These are phyloP conservation scores for Machimus rusticus DNA, from an alignment of 2,888 invertebrate species.

Conservation along the genomic window DNA sequence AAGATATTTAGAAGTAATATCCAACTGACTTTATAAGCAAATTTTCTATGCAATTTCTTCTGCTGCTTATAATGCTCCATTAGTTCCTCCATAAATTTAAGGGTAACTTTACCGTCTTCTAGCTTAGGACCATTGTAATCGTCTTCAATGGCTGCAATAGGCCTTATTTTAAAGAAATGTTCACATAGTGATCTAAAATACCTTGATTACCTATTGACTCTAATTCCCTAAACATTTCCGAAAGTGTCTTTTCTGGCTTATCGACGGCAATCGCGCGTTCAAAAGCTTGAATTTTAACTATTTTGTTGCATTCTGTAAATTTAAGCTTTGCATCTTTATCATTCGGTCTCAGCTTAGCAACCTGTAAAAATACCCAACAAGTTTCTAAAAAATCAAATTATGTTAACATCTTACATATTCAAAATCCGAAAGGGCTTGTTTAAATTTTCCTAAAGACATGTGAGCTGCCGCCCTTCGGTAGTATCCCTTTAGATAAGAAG, in stretches of 20 bases:
- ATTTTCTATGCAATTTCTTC: constrained; percentile 94
- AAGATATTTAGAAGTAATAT: not conserved
- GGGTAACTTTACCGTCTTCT: constrained; percentile 86
- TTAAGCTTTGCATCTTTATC: constrained; percentile 95
- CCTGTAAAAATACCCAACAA: constrained; percentile 64
- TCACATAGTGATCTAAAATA: not conserved
- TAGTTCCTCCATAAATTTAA: constrained; percentile 87
- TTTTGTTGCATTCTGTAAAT: constrained; percentile 93
- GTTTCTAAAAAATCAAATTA: not conserved
- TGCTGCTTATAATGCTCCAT: constrained; percentile 90
- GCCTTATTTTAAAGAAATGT: constrained; percentile 45
- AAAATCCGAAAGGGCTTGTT: constrained; percentile 94
- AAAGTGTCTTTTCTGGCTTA: constrained; percentile 83
- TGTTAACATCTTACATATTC: constrained; percentile 77
- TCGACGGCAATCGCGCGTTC: constrained; percentile 97
- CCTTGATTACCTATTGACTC: constrained; percentile 80
- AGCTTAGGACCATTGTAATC: constrained; percentile 92
- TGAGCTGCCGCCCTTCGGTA: constrained; percentile 95
- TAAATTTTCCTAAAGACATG: constrained; percentile 98
- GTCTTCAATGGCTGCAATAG: constrained; percentile 84
- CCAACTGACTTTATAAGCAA: constrained; percentile 85
- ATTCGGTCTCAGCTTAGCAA: constrained; percentile 88
- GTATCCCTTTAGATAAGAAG: constrained; percentile 92
- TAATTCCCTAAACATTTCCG: constrained; percentile 83
- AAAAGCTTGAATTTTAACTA: constrained; percentile 93